These are phyloP conservation scores for Tenthredo notha DNA, from an alignment of 2,888 invertebrate genomes.

Conservation along the genomic window DNA sequence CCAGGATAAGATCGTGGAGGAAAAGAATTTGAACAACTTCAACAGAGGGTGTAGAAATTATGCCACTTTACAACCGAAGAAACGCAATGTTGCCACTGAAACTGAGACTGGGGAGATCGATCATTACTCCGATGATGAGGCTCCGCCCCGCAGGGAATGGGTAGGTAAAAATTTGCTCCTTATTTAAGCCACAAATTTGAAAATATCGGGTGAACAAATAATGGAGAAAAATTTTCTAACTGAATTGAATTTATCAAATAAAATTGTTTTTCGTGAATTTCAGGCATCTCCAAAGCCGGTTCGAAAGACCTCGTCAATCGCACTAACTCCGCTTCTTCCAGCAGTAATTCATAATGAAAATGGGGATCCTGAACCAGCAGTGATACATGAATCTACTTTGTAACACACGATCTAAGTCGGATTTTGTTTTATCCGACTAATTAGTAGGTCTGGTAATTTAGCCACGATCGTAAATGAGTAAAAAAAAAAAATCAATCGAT, in stretches of 20 bases:
- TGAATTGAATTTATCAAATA: neutral
- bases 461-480: neutral
- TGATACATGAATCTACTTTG: conserved; percentile 77
- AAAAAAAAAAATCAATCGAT: neutral
- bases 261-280: conserved; percentile 19
- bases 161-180: conserved; percentile 61
- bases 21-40: conserved; percentile 75
- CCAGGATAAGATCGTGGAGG: conserved; percentile 75
- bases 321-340: conserved; percentile 70
- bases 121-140: conserved; percentile 76
- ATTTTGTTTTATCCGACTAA: conserved; percentile 58
- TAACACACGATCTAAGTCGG: conserved; percentile 75
- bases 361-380: conserved; percentile 70
- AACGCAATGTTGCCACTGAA: conserved; percentile 73
- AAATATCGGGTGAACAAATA: neutral
- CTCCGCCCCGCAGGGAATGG: conserved; percentile 74
- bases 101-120: conserved; percentile 74
- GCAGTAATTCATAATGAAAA: conserved; percentile 69
- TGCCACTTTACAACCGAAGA: conserved; percentile 75
- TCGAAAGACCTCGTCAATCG: conserved; percentile 74
- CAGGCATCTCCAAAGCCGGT: conserved; percentile 75
- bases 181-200: neutral
- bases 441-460: neutral
- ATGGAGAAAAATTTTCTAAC: neutral
- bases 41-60: conserved; percentile 76